phyloP scores from a whole-genome alignment of 2,113 vertebrate species.

The Ibidorhyncha struthersii region DNA sequence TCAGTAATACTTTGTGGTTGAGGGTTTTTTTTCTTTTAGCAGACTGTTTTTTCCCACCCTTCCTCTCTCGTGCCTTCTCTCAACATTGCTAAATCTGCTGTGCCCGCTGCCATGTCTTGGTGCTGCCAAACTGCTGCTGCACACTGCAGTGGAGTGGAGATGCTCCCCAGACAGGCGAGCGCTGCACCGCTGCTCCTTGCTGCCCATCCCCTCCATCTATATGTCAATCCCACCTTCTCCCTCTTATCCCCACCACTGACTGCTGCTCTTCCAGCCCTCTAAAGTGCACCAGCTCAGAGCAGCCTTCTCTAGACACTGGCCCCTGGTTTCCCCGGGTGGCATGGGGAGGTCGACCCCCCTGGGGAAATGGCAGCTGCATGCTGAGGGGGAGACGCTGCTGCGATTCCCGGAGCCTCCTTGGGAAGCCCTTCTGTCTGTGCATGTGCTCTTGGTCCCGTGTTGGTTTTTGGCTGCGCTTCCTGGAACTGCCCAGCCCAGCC shows the following conservation, averaged over 20 bases:
- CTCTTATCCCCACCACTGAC: rapidly evolving
- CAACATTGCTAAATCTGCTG: not conserved
- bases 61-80: not conserved
- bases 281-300: rapidly evolving
- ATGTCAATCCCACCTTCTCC: not conserved
- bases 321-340: not conserved
- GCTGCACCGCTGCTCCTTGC: not conserved
- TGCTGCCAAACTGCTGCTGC: not conserved
- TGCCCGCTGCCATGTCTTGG: rapidly evolving
- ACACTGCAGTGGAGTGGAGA: rapidly evolving
- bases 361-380: not conserved
- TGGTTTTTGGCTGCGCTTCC: not conserved
- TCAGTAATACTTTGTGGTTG: not conserved
- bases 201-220: rapidly evolving
- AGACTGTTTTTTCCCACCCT: not conserved
- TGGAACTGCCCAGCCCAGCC: not conserved
- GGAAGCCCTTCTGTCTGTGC: not conserved
- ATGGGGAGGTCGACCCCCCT: rapidly evolving
- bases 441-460: not conserved
- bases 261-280: not conserved
- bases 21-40: not conserved
- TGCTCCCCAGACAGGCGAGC: rapidly evolving
- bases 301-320: not conserved
- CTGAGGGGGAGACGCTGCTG: not conserved
- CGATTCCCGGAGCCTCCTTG: not conserved